Conservation (phyloP, 2,888 invertebrate genomes). For the Dusona sp. region DNA sequence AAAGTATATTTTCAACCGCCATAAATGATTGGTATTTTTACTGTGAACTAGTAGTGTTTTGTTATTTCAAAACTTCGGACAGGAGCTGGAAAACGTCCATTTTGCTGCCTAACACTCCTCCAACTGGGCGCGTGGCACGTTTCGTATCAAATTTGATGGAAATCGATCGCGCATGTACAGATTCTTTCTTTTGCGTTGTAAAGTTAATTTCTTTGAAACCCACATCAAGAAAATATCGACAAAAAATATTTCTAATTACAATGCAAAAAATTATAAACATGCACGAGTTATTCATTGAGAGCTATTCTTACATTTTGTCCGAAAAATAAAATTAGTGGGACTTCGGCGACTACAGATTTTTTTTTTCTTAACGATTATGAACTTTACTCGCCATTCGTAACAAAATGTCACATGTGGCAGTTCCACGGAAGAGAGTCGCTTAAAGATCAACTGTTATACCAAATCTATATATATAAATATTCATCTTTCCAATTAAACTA, state of each 20-base stretch:
- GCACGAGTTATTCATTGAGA: not conserved
- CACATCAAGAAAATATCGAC: not conserved
- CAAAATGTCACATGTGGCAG: constrained; percentile 31
- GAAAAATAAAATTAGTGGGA: not conserved
- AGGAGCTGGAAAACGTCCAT: constrained; percentile 7
- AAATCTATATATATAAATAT: not conserved
- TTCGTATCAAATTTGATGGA: constrained; percentile 8
- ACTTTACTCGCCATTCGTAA: not conserved
- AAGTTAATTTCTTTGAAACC: not conserved
- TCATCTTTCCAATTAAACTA: not conserved
- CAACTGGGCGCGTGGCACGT: constrained; percentile 12
- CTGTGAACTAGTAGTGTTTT: not conserved
- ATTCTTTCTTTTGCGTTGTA: constrained; percentile 1
- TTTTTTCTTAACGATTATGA: not conserved
- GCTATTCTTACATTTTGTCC: not conserved
- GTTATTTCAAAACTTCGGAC: not conserved
- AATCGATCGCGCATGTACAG: constrained; percentile 24
- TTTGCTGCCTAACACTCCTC: constrained; percentile 1
- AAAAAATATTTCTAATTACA: not conserved
- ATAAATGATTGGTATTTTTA: not conserved
- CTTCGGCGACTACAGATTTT: not conserved
- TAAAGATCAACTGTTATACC: not conserved
- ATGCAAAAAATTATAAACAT: not conserved
- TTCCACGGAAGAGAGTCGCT: not conserved
- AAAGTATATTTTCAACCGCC: not conserved